phyloP scores from a whole-genome alignment of 2,888 invertebrate genomes.

The Dilophus febrilis region DNA sequence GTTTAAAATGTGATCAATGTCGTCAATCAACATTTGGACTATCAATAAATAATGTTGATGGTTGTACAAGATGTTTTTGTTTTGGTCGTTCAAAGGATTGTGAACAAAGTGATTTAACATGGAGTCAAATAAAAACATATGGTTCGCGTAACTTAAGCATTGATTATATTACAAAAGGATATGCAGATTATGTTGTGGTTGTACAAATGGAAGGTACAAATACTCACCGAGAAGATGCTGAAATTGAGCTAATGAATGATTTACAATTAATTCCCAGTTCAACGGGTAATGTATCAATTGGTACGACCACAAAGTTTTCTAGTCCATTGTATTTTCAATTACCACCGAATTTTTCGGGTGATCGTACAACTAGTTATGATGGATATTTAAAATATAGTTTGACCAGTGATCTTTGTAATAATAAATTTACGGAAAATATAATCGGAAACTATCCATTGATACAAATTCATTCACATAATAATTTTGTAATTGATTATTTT shows the following conservation, averaged over 20 bases:
- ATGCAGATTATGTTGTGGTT: constrained; percentile 27
- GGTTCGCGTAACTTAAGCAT: constrained; percentile 34
- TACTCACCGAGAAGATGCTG: constrained; percentile 26
- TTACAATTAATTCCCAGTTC: constrained; percentile 44
- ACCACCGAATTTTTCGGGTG: constrained; percentile 66
- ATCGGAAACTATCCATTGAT: constrained; percentile 57
- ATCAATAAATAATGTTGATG: constrained; percentile 54
- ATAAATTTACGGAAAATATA: constrained; percentile 37
- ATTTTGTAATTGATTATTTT: constrained; percentile 60
- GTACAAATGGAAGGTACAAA: constrained; percentile 25
- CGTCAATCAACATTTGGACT: constrained; percentile 75
- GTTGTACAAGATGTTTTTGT: constrained; percentile 93
- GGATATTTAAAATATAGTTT: constrained; percentile 68
- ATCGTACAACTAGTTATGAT: constrained; percentile 79
- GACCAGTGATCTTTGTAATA: constrained; percentile 43
- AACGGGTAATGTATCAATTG: constrained; percentile 26
- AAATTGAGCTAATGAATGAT: constrained; percentile 38
- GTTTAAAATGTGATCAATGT: constrained; percentile 71
- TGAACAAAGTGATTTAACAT: constrained; percentile 60
- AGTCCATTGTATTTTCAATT: constrained; percentile 35
- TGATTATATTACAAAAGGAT: constrained; percentile 23
- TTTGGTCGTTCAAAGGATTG: constrained; percentile 74
- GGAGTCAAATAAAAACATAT: constrained; percentile 58
- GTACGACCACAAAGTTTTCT: constrained; percentile 23
- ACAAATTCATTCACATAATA: constrained; percentile 57